Conservation (phyloP, 2,797 vertebrate species). For the Melanotaenia trifasciata region DNA sequence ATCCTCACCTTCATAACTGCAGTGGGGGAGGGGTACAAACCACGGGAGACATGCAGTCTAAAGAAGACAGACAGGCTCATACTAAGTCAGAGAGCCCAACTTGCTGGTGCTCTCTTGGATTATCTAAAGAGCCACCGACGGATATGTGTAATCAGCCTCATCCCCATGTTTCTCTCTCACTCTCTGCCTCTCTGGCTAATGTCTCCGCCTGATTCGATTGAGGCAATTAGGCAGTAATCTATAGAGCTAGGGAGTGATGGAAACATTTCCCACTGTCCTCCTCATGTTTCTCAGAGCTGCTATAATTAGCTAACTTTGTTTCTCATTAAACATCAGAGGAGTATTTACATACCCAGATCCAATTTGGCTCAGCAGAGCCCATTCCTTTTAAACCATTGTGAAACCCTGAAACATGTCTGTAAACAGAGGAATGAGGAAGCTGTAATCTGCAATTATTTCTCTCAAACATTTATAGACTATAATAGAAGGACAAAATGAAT, state of each 20-base stretch:
- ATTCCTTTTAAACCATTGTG: conserved; percentile 79
- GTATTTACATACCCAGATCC: conserved; percentile 88
- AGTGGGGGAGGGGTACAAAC: conserved; percentile 48
- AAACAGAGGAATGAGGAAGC: conserved; percentile 66
- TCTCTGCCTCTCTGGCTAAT: conserved; percentile 81
- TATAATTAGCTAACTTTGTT: conserved; percentile 89
- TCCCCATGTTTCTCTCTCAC: conserved; percentile 80
- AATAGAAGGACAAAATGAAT: conserved; percentile 39
- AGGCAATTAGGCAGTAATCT: conserved; percentile 84
- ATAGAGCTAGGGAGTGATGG: conserved; percentile 82
- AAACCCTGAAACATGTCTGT: conserved; percentile 74
- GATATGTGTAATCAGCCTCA: conserved; percentile 81
- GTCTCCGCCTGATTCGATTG: conserved; percentile 84
- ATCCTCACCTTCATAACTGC: conserved; percentile 72
- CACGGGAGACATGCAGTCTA: conserved; percentile 41
- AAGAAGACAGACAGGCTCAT: conserved; percentile 62
- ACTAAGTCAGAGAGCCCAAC: conserved; percentile 57
- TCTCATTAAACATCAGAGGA: conserved; percentile 86
- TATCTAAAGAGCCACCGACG: conserved; percentile 79
- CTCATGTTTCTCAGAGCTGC: conserved; percentile 86
- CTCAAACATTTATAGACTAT: conserved; percentile 62
- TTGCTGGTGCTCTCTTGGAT: conserved; percentile 73
- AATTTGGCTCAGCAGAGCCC: conserved; percentile 79
- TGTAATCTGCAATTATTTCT: conserved; percentile 66
- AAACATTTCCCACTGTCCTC: conserved; percentile 85